Evolutionary conservation across 2,113 vertebrate species (phyloP).

Genomic region (Phrynosoma platyrhinos): DNA sequence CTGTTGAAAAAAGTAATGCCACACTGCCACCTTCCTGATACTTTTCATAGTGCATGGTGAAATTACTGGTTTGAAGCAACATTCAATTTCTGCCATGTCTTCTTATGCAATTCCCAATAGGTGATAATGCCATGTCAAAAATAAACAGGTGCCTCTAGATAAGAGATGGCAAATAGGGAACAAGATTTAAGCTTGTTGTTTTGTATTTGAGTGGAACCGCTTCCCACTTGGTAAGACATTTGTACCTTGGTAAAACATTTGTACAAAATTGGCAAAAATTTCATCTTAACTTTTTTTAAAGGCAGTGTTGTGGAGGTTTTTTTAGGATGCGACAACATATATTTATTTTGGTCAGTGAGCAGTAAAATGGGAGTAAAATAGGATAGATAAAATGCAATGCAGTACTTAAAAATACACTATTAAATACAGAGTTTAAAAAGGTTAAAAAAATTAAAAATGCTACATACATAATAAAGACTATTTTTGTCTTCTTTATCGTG

Average conservation of each 20-base stretch:
- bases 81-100: not conserved
- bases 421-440: no score
- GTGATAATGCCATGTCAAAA: not conserved
- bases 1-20: rapidly evolving
- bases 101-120: not conserved
- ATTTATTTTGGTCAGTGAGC: no score
- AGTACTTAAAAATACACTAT: no score
- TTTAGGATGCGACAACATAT: no score
- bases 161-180: not conserved
- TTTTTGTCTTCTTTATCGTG: not conserved
- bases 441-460: no score
- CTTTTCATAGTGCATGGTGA: rapidly evolving
- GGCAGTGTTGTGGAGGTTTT: not conserved
- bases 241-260: no score
- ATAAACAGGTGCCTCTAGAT: not conserved
- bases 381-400: no score
- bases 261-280: not conserved
- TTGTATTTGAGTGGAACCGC: not conserved
- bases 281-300: not conserved
- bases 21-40: slow-evolving; percentile 49
- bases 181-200: not conserved
- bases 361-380: no score
- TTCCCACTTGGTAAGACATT: not conserved
- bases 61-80: not conserved
- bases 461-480: not conserved